Conservation (phyloP, 2,113 vertebrate genomes). For the Electrona antarctica region DNA sequence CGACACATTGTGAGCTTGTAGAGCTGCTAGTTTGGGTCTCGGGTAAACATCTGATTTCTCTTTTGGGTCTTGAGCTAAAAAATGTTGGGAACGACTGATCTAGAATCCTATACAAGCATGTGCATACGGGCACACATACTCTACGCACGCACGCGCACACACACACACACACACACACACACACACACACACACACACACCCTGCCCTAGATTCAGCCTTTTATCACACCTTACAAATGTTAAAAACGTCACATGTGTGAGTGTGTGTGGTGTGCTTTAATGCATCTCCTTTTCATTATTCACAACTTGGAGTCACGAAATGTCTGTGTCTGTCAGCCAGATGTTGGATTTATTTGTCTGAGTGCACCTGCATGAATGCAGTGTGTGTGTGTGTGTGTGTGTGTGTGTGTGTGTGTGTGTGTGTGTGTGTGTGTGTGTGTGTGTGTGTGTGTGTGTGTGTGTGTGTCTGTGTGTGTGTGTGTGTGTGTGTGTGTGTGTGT, state of each 20-base stretch:
- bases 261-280: conserved; percentile 25
- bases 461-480: conserved; percentile 2
- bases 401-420: conserved; percentile 9
- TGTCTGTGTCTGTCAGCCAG: conserved; percentile 39
- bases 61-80: too few species aligned
- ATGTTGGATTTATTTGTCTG: conserved; percentile 31
- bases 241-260: conserved; percentile 1
- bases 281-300: conserved; percentile 42
- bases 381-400: conserved; percentile 12
- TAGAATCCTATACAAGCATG: too few species aligned
- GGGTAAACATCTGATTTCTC: too few species aligned
- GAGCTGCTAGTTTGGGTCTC: too few species aligned
- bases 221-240: conserved; percentile 28
- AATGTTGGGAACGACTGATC: too few species aligned
- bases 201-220: conserved; percentile 49
- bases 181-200: conserved; percentile 14
- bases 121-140: too few species aligned
- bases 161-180: conserved; percentile 22
- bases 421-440: not conserved
- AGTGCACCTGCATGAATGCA: conserved; percentile 3
- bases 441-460: conserved; percentile 12
- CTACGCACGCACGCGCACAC: conserved; percentile 33
- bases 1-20: too few species aligned
- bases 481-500: conserved; percentile 6
- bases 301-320: conserved; percentile 31